These are phyloP conservation scores for Rotaria socialis DNA, from an alignment of 2,888 invertebrate species.

Conservation along the genomic window DNA sequence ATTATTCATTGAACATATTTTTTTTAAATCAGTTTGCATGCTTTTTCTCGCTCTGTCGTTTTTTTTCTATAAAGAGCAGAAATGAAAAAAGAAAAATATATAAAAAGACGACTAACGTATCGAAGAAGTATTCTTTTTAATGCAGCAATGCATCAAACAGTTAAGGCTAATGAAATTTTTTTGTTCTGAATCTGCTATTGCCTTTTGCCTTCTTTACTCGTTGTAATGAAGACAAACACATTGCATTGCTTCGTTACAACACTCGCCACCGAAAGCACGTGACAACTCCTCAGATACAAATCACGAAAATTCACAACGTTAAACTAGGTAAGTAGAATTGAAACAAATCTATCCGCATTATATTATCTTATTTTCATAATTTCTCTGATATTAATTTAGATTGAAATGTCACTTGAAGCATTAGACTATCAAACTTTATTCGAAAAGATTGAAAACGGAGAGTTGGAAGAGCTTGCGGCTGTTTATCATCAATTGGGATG, in stretches of 20 bases:
- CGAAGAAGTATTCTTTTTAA: neutral
- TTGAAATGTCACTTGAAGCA: neutral
- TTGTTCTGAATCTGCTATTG: neutral
- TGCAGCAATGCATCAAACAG: neutral
- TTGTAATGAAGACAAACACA: constrained; percentile 14
- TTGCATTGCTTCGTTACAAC: neutral
- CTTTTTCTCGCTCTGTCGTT: neutral
- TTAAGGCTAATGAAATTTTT: neutral
- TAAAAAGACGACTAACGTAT: neutral
- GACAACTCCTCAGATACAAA: too few species aligned
- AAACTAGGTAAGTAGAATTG: too few species aligned
- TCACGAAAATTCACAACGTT: too few species aligned
- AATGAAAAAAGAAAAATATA: neutral
- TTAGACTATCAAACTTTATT: neutral
- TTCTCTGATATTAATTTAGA: neutral
- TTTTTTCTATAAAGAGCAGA: neutral
- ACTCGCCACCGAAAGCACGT: neutral
- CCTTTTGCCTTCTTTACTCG: neutral
- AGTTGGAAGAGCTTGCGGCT: neutral
- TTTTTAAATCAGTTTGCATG: too few species aligned
- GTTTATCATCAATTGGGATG: neutral
- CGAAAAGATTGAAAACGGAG: neutral
- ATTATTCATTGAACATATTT: too few species aligned
- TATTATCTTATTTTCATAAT: too few species aligned
- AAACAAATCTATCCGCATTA: too few species aligned